Evolutionary conservation across 2,888 invertebrate species (phyloP), one percentile per base, ranked within the genome.

Genomic region (Cantharis rufa): DNA sequence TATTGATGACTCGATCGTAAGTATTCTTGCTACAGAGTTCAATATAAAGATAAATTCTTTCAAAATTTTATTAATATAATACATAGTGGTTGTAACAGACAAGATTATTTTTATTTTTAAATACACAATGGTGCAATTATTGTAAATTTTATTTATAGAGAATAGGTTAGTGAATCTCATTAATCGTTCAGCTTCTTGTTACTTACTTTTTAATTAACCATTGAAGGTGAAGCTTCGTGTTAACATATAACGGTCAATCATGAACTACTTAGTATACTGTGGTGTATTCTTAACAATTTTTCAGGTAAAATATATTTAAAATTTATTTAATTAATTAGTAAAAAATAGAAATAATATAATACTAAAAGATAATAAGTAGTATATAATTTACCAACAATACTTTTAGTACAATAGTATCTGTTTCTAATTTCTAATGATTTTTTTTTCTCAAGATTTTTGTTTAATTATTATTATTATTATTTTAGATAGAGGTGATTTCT

Each of bases 1-100:
- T 66, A 18, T 18, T 66, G 18, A 66, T 21, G 21, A 21, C 24
- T 24, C 18, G 21, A 21, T 21, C 64, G n/a, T 21, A 10, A 66
- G 11, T 18, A 15, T 66, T 66, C 64, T 66, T 66, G 64, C 64
- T 66, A 66, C 64, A 66, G 13, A 66, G 64, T 66, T 66, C 64
- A 66, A 66, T 66, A 24, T 21, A 24, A 21, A 66, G 64, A 66
- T 66, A 66, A 66, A 21, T 66, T 66, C 21, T 66, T 66, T 21
- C 64, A 66, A 66, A 66, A 66, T 15, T 64, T 66, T 66, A 66
- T n/a, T 21, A 66, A 18, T 66, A 66, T 66, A 66, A 66, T 21
- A 21, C 64, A 66, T 48, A 48, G n/a, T 48, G 48, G 48, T 48
- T 48, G 48, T 48, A 48, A 48, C n/a, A 48, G 48, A 48, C 48